A percentile compares a stretch with the other conserved stretches of the same genome.
These are phyloP conservation scores for Leucoraja erinaceus DNA, from an alignment of 2,113 vertebrate species.

Conservation along the genomic window DNA sequence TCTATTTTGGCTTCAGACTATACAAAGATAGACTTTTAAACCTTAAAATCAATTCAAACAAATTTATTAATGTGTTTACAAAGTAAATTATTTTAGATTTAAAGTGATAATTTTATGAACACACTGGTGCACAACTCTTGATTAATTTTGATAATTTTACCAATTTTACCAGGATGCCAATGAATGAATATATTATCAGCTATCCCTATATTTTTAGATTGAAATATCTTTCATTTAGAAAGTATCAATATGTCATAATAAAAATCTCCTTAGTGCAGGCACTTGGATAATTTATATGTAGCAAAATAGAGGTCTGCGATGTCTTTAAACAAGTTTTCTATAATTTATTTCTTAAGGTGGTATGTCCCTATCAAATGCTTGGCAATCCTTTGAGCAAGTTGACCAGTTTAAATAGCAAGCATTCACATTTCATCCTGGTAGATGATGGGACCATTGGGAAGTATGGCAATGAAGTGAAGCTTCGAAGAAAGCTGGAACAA, in stretches of 20 bases:
- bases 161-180: background rate
- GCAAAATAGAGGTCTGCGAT: background rate
- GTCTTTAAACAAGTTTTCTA: background rate
- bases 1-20: background rate
- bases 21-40: background rate
- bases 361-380: slow-evolving; percentile 80
- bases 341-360: slow-evolving; percentile 60
- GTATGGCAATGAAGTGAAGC: slow-evolving; percentile 77
- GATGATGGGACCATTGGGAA: slow-evolving; percentile 90
- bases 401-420: slow-evolving; percentile 81
- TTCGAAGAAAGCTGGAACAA: slow-evolving; percentile 79
- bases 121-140: background rate
- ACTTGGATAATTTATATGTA: background rate
- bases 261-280: background rate
- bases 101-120: background rate
- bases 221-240: background rate
- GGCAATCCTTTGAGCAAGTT: slow-evolving; percentile 85
- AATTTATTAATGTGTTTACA: background rate
- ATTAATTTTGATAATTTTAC: background rate
- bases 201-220: background rate
- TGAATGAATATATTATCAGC: background rate
- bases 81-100: background rate
- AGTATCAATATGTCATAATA: background rate
- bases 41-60: background rate
- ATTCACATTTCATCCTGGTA: slow-evolving; percentile 86